Evolutionary conservation across 2,797 vertebrate genomes (phyloP).

Genomic region (Iguana delicatissima): DNA sequence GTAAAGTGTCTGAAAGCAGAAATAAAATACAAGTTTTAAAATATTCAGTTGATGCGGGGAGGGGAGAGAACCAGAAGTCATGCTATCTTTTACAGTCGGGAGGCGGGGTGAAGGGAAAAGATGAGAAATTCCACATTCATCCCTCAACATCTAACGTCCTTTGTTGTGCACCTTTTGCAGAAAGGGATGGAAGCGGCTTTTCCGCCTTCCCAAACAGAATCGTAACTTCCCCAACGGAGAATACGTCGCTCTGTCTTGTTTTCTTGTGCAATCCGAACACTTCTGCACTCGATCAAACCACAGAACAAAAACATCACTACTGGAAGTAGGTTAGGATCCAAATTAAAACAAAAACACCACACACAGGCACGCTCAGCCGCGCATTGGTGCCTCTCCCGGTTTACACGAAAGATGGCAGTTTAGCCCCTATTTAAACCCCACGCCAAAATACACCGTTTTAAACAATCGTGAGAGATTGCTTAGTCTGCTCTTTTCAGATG

Average conservation of each 20-base stretch:
- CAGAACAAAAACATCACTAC: conserved; percentile 17
- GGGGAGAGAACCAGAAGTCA: conserved; percentile 50
- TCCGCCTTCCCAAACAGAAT: conserved; percentile 12
- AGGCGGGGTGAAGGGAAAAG: conserved; percentile 56
- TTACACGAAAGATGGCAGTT: conserved; percentile 31
- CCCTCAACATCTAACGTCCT: conserved; percentile 74
- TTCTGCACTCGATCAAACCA: conserved; percentile 30
- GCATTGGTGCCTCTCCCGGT: not conserved
- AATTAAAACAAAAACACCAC: conserved; percentile 26
- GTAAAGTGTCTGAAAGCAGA: not conserved
- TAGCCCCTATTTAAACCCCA: no score
- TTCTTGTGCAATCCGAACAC: conserved; percentile 21
- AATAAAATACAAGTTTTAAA: not conserved
- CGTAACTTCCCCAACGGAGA: conserved; percentile 30
- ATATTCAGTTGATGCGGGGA: conserved; percentile 18
- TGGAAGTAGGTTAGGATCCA: conserved; percentile 23
- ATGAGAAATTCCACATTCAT: conserved; percentile 56
- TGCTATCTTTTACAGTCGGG: conserved; percentile 48
- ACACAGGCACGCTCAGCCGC: not conserved
- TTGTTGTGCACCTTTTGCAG: conserved; percentile 76
- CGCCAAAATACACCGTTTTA: not conserved
- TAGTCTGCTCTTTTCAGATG: not conserved
- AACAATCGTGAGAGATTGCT: not conserved
- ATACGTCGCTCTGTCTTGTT: conserved; percentile 1
- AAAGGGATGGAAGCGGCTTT: conserved; percentile 41